Percentiles rank a stretch among this genome's conserved stretches.
phyloP scores from a whole-genome alignment of 2,113 vertebrate species.

The Coracopsis vasa region DNA sequence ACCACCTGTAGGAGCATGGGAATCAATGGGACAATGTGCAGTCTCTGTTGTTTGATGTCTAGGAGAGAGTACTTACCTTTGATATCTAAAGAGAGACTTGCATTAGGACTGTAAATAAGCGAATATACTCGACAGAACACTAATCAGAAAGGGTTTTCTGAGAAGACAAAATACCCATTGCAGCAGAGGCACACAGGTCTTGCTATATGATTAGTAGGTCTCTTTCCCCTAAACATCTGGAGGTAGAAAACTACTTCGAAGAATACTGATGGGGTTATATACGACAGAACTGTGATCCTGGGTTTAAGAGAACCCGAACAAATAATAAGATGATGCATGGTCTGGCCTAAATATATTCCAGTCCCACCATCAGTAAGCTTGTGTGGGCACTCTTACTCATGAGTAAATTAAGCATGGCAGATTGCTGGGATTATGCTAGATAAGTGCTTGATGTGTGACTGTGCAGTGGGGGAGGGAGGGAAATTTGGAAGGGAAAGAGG shows the following conservation, averaged over 20 bases:
- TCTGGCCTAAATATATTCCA: not conserved
- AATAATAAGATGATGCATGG: not conserved
- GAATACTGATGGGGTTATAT: not conserved
- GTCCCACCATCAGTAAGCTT: not conserved
- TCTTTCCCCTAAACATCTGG: not conserved
- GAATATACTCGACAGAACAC: not conserved
- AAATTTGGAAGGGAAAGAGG: not conserved
- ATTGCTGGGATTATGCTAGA: not conserved
- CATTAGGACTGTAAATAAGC: not conserved
- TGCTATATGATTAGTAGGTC: not conserved
- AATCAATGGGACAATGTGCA: not conserved
- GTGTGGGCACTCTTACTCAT: not conserved
- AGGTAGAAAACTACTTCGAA: not conserved
- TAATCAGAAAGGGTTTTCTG: not conserved
- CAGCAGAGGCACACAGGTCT: not conserved
- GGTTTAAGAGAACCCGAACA: not conserved
- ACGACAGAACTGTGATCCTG: not conserved
- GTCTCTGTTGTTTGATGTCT: not conserved
- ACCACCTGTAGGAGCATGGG: accelerated
- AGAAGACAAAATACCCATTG: not conserved
- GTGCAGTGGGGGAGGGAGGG: not conserved
- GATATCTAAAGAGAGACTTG: not conserved
- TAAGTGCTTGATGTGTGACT: not conserved
- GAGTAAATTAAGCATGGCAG: not conserved
- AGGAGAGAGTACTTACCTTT: not conserved